These are phyloP conservation scores for Crioceris asparagi DNA, from an alignment of 2,888 invertebrate genomes.

Conservation along the genomic window DNA sequence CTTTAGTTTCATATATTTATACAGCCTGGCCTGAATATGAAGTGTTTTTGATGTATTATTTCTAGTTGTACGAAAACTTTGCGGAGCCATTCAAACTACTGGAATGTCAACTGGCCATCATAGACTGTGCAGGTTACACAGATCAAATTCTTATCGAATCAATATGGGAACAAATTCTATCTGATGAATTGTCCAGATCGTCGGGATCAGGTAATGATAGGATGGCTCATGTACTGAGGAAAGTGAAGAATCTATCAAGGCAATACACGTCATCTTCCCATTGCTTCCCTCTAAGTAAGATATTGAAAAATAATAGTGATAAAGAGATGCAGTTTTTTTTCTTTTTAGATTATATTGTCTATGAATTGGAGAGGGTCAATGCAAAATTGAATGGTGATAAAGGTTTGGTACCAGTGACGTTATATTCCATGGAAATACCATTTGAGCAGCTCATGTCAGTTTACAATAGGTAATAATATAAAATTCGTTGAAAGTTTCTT, in stretches of 20 bases:
- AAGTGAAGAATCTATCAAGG: conserved; percentile 65
- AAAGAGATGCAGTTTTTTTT: conserved; percentile 7
- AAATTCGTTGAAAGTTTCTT: conserved; percentile 6
- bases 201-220: conserved; percentile 44
- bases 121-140: conserved; percentile 88
- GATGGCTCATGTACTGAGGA: conserved; percentile 59
- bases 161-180: conserved; percentile 81
- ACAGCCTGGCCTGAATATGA: too few relatives aligned
- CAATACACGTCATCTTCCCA: conserved; percentile 72
- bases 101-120: conserved; percentile 90
- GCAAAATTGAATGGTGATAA: conserved; percentile 61
- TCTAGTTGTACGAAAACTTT: conserved; percentile 77
- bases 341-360: conserved; percentile 61
- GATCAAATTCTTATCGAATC: conserved; percentile 75
- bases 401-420: conserved; percentile 64
- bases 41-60: conserved; percentile 14
- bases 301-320: too few relatives aligned
- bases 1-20: too few relatives aligned
- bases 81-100: conserved; percentile 82
- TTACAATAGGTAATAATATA: conserved; percentile 59
- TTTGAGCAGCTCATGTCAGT: conserved; percentile 69
- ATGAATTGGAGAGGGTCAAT: conserved; percentile 66
- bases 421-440: conserved; percentile 67
- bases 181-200: conserved; percentile 41
- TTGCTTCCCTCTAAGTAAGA: conserved; percentile 79